A percentile compares a stretch with the other conserved stretches of the same genome.
Conservation (phyloP, 2,888 invertebrate species). For the Ephialtes manifestator region DNA sequence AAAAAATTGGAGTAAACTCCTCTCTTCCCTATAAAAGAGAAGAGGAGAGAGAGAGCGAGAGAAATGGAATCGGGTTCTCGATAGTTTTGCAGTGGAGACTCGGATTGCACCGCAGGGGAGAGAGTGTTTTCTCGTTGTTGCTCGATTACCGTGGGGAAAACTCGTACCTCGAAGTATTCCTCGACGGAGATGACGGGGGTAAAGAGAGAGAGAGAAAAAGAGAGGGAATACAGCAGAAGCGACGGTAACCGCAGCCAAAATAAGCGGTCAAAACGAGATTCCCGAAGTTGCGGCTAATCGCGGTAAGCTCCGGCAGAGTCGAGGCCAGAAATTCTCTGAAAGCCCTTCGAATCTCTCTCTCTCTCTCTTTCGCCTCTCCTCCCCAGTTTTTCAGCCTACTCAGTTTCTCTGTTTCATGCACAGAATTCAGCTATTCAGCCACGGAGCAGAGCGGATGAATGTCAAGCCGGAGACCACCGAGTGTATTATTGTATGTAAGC, state of each 20-base stretch:
- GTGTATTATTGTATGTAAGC: constrained; percentile 21
- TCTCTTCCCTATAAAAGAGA: constrained; percentile 12
- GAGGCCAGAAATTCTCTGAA: constrained; percentile 57
- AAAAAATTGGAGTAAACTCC: constrained; percentile 44
- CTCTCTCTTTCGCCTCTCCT: not conserved
- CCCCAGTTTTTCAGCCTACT: not conserved
- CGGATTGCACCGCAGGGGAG: constrained; percentile 31
- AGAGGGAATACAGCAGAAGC: constrained; percentile 36
- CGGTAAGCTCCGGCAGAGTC: constrained; percentile 57
- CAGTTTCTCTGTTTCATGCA: constrained; percentile 11
- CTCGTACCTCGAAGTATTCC: constrained; percentile 54
- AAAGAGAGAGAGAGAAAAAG: constrained; percentile 63
- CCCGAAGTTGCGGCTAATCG: constrained; percentile 67
- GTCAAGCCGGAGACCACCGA: constrained; percentile 8
- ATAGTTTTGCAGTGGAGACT: constrained; percentile 12
- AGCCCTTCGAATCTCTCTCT: constrained; percentile 45
- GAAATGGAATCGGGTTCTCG: constrained; percentile 13
- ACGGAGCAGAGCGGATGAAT: constrained; percentile 12
- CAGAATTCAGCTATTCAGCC: constrained; percentile 1
- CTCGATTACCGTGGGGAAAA: constrained; percentile 66
- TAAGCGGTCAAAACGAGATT: constrained; percentile 69
- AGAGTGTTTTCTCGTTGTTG: constrained; percentile 63
- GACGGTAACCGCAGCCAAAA: constrained; percentile 65
- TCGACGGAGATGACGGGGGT: constrained; percentile 12
- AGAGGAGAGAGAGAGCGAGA: not conserved